phyloP scores from a whole-genome alignment of 64 coral and sea anemone species.

The Actinia tenebrosa region DNA sequence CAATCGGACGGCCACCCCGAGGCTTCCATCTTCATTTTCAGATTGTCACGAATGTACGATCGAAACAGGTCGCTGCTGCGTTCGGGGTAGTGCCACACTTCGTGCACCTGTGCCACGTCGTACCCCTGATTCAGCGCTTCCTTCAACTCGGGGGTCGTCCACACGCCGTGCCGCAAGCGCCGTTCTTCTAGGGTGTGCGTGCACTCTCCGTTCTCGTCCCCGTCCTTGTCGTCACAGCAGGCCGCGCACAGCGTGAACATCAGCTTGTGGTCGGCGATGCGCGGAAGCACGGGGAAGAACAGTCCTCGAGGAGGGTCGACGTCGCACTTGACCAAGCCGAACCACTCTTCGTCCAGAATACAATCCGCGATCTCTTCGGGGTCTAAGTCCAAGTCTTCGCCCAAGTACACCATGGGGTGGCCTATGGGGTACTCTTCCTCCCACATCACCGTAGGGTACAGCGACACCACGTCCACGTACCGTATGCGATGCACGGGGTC shows the following conservation, averaged over 20 bases:
- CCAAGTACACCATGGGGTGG: no score
- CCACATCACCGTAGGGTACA: no score
- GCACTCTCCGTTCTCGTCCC: background rate
- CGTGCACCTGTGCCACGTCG: background rate
- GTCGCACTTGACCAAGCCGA: background rate
- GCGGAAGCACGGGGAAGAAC: background rate
- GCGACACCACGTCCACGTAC: no score
- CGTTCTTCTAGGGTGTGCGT: background rate
- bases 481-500: no score
- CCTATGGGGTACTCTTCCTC: no score
- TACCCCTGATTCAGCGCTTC: background rate
- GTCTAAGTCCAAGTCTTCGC: no score
- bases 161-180: background rate
- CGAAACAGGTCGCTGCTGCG: background rate
- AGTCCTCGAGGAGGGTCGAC: background rate
- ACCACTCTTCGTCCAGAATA: background rate
- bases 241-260: no score
- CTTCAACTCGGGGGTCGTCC: background rate
- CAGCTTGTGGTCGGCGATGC: background rate
- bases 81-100: constrained; percentile 13
- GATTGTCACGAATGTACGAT: background rate
- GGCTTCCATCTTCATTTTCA: constrained; percentile 18
- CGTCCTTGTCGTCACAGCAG: no score
- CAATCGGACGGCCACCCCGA: background rate
- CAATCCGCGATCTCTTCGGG: no score